Percentiles rank a stretch among this genome's conserved stretches.
phyloP scores from a whole-genome alignment of 64 coral and sea anemone species.

The Dendronephthya gigantea region DNA sequence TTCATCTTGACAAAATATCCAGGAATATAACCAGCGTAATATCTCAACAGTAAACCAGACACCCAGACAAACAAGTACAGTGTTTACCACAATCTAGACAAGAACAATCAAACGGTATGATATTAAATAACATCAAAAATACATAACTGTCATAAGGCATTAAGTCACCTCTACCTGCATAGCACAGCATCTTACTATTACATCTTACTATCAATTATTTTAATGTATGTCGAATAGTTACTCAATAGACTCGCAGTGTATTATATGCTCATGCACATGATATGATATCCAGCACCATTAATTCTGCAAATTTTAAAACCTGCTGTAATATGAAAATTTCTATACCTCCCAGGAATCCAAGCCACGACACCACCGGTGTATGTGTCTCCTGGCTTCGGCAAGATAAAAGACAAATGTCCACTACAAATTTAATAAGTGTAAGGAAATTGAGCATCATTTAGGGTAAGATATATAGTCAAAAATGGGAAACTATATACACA shows the following conservation, averaged over 20 bases:
- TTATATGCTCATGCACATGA: no score
- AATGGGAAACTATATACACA: background rate
- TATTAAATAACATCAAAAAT: no score
- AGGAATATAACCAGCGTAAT: slow-evolving; percentile 58
- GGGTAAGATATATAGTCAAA: background rate
- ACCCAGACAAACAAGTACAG: slow-evolving; percentile 64
- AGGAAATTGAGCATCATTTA: background rate
- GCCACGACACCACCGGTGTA: slow-evolving; percentile 86
- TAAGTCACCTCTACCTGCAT: no score
- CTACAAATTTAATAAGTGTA: slow-evolving; percentile 25
- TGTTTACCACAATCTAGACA: slow-evolving; percentile 84
- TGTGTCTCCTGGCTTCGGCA: slow-evolving; percentile 83
- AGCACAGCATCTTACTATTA: background rate
- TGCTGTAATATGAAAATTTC: background rate
- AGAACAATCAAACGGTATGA: slow-evolving; percentile 15
- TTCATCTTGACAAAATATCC: slow-evolving; percentile 93
- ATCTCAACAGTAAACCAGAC: slow-evolving; percentile 72
- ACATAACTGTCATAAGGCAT: no score
- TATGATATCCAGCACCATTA: no score
- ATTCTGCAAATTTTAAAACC: no score
- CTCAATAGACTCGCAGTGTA: no score
- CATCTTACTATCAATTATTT: background rate
- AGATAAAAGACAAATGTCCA: slow-evolving; percentile 95
- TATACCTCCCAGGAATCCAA: slow-evolving; percentile 94
- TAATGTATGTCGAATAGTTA: no score